Evolutionary conservation across 2,113 vertebrate species (phyloP).

Genomic region (Nyctibius bracteatus): DNA sequence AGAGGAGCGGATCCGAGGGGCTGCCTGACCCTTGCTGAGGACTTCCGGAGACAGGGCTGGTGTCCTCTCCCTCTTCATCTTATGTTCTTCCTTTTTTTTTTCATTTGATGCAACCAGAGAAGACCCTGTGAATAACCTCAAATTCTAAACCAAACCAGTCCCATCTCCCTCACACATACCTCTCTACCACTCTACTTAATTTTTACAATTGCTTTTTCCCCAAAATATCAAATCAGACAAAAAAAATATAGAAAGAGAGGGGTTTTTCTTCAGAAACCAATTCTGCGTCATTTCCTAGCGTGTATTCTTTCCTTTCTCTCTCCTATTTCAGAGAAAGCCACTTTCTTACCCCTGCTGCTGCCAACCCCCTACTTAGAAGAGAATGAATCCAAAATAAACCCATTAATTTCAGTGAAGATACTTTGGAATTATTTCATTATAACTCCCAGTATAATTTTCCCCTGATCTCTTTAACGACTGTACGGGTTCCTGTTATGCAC

Average conservation of each 20-base stretch:
- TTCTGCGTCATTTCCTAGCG: neutral
- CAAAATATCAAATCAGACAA: neutral
- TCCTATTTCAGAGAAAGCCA: neutral
- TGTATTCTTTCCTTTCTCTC: neutral
- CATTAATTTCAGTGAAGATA: constrained; percentile 19
- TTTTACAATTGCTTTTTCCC: neutral
- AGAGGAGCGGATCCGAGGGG: neutral
- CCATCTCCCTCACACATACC: neutral
- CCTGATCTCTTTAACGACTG: neutral
- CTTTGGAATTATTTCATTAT: neutral
- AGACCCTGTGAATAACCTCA: neutral
- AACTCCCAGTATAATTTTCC: neutral
- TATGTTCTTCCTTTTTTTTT: neutral
- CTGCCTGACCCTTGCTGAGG: neutral
- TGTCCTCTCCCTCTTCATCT: neutral
- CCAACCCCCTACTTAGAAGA: constrained; percentile 7
- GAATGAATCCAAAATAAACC: constrained; percentile 23
- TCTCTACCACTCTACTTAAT: neutral
- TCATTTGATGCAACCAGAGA: neutral
- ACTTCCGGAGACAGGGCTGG: neutral
- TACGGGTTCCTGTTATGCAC: neutral
- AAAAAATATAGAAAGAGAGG: neutral
- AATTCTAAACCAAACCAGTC: neutral
- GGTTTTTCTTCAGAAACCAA: neutral
- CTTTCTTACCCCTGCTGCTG: neutral